These are phyloP conservation scores for Psittacula derbiana DNA, from an alignment of 2,797 vertebrate genomes.

Conservation along the genomic window DNA sequence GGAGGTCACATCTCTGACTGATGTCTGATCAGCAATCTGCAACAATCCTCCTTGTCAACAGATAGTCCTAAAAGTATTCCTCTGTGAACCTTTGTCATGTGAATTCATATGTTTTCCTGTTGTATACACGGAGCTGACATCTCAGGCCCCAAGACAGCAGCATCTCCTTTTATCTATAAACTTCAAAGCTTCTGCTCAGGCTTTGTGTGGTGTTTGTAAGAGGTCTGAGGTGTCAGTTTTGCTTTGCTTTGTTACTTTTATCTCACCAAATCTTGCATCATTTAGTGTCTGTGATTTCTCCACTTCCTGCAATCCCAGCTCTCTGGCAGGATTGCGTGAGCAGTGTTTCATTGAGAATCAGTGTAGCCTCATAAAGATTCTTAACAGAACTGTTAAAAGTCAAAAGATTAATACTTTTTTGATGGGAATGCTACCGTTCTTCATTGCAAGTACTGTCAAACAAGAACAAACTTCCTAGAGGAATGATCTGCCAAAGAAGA, in stretches of 20 bases:
- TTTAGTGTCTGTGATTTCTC: constrained; percentile 9
- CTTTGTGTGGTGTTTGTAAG: neutral
- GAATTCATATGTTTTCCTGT: neutral
- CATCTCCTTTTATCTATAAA: neutral
- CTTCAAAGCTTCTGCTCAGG: constrained; percentile 1
- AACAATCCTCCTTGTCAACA: neutral
- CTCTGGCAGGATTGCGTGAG: neutral
- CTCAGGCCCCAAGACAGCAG: neutral
- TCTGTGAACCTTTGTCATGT: neutral
- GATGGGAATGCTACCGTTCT: neutral
- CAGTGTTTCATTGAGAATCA: neutral
- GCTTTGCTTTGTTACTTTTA: constrained; percentile 14
- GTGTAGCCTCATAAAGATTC: neutral
- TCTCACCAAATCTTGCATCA: constrained; percentile 17
- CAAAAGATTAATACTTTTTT: neutral
- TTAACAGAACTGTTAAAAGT: neutral
- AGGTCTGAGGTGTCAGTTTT: neutral
- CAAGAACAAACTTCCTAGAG: neutral
- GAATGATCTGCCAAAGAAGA: neutral
- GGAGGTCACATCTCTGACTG: accelerated
- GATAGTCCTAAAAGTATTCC: neutral
- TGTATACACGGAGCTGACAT: neutral
- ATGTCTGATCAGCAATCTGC: neutral
- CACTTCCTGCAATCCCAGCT: constrained; percentile 22
- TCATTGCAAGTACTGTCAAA: neutral